These are phyloP conservation scores for Charanyca ferruginea DNA, from an alignment of 2,888 invertebrate genomes.

Conservation along the genomic window DNA sequence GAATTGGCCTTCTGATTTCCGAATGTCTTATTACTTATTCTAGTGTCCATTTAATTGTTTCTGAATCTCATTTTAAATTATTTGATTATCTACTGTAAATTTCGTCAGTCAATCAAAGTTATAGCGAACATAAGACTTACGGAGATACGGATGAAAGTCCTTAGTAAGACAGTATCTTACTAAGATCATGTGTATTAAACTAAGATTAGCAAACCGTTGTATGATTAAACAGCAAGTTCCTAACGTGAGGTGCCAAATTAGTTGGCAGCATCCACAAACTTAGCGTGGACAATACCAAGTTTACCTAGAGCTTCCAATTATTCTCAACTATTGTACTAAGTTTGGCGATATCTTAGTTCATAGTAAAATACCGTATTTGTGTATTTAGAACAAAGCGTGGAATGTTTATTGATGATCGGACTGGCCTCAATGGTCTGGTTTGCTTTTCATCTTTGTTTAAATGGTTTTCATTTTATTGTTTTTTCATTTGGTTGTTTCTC, in stretches of 20 bases:
- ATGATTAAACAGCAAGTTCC: conserved; percentile 42
- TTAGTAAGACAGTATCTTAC: not conserved
- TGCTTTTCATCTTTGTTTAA: not conserved
- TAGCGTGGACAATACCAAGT: conserved; percentile 58
- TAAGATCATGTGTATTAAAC: conserved; percentile 46
- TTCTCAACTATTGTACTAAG: conserved; percentile 51
- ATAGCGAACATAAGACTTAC: no score
- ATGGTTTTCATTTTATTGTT: not conserved
- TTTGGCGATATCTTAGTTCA: conserved; percentile 49
- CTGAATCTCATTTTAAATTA: no score
- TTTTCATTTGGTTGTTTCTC: no score
- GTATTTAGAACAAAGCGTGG: conserved; percentile 1
- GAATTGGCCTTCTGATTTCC: no score
- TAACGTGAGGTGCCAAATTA: conserved; percentile 62
- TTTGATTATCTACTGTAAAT: not conserved
- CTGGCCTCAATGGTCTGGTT: conserved; percentile 10
- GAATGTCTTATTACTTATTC: no score
- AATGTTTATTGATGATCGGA: conserved; percentile 31
- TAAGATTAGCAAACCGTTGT: conserved; percentile 42
- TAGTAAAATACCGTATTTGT: conserved; percentile 25
- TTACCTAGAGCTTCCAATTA: conserved; percentile 61
- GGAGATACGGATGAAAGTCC: not conserved
- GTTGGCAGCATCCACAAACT: conserved; percentile 51
- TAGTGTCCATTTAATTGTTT: no score
- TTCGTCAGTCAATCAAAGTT: not conserved